Evolutionary conservation across 2,888 invertebrate genomes (phyloP), one percentile per base, ranked within the genome.

Genomic region (Stramonita haemastoma): DNA sequence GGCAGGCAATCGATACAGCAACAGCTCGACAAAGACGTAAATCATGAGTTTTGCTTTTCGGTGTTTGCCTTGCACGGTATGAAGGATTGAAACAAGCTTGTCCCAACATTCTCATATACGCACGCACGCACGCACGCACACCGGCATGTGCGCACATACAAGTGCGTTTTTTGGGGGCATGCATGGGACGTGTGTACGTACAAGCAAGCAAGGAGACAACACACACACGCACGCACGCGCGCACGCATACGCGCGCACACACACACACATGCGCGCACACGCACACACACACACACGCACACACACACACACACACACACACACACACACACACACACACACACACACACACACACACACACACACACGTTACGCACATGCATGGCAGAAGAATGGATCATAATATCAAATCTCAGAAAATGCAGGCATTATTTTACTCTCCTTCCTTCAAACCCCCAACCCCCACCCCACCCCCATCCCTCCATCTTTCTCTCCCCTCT

Each of bases 231-330:
- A 8, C 85, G 26, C 56, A 56, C 56, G 26, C 85, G 36, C 56
- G 22, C 56, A 36, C 84, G 17, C 36, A 19, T n/a, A 19, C 84
- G 19, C 46, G 34, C 46, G 22, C 46, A 56, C 56, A 84, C 36
- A 29, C 60, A 57, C 85, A 73, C n/a, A 73, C 26, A 73, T 11
- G n/a, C 73, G n/a, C 77, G n/a, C 77, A 77, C 77, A 77, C 29
- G n/a, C 77, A 77, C 77, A 77, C 29, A 29, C 77, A 77, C 77
- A 77, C 77, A 77, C 77, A 77, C 77, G n/a, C 77, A 77, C 1
- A 77, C 77, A 77, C 77, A 77, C n/a, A 77, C 77, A 29, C 29
- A 77, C 66, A 6, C 66, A 66, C 66, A 66, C 26, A 66, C 66
- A 66, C 66, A 66, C 17, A 79, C 79, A 79, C 34, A 79, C n/a